Evolutionary conservation across 2,888 invertebrate species (phyloP).

Genomic region (Scaptomyza caliginosa): DNA sequence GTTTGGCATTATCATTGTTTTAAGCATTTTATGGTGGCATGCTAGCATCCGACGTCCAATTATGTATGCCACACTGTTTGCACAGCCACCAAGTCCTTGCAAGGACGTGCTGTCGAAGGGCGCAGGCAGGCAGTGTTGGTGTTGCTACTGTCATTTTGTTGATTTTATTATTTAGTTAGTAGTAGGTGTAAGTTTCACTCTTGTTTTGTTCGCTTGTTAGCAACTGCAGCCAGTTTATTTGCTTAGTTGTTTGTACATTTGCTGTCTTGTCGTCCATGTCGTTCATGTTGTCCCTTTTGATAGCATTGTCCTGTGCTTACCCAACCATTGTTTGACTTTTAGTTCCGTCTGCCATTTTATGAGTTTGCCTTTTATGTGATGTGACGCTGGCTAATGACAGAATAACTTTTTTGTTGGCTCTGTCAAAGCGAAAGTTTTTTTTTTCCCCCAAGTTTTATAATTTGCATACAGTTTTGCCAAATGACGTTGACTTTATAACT

Average conservation of each 20-base stretch:
- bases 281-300: slow-evolving; percentile 4
- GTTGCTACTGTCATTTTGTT: slow-evolving; percentile 48
- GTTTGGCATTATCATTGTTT: slow-evolving; percentile 58
- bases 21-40: slow-evolving; percentile 39
- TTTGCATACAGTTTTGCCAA: slow-evolving; percentile 45
- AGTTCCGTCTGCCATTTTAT: slow-evolving; percentile 52
- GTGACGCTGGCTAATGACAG: slow-evolving; percentile 56
- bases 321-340: slow-evolving; percentile 40
- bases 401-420: slow-evolving; percentile 40
- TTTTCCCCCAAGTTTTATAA: slow-evolving; percentile 48
- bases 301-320: neutral
- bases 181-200: slow-evolving; percentile 52
- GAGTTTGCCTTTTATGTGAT: slow-evolving; percentile 48
- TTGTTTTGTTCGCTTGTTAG: slow-evolving; percentile 32
- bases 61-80: slow-evolving; percentile 42
- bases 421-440: slow-evolving; percentile 43
- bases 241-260: slow-evolving; percentile 29
- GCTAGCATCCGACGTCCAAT: slow-evolving; percentile 21
- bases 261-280: slow-evolving; percentile 8
- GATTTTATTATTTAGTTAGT: slow-evolving; percentile 49
- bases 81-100: slow-evolving; percentile 2
- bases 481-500: slow-evolving; percentile 23
- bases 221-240: slow-evolving; percentile 49
- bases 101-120: neutral
- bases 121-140: neutral